Evolutionary conservation across 1,140 invertebrate species (phyloP).

Genomic region (Calosoma granatense): DNA sequence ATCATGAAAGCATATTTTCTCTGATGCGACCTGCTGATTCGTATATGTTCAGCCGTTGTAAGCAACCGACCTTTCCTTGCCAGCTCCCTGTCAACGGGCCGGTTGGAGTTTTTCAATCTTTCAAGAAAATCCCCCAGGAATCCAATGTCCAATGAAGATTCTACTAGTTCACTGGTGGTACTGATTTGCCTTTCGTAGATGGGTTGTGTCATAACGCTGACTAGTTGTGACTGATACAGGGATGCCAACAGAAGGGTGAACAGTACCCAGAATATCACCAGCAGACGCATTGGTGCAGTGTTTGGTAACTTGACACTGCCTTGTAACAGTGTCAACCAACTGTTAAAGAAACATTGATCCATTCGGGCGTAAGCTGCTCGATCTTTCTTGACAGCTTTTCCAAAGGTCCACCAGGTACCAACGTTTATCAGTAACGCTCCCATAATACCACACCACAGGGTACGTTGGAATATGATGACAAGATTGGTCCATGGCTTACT

Average conservation of each 20-base stretch:
- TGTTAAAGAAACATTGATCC: neutral
- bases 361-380: neutral
- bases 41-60: neutral
- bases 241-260: neutral
- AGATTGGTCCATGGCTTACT: neutral
- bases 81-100: neutral
- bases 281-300: neutral
- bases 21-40: neutral
- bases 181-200: neutral
- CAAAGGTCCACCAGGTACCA: neutral
- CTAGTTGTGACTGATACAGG: conserved; percentile 1
- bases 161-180: neutral
- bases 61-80: neutral
- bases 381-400: neutral
- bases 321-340: neutral
- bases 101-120: neutral
- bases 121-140: neutral
- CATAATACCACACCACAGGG: neutral
- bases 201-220: neutral
- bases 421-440: neutral
- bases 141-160: neutral
- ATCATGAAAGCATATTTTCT: neutral
- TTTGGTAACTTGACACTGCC: neutral
- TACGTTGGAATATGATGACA: neutral
- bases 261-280: neutral